Evolutionary conservation across 2,113 vertebrate genomes (phyloP), one percentile per base, ranked within the genome.

Genomic region (Plestiodon gilberti): DNA sequence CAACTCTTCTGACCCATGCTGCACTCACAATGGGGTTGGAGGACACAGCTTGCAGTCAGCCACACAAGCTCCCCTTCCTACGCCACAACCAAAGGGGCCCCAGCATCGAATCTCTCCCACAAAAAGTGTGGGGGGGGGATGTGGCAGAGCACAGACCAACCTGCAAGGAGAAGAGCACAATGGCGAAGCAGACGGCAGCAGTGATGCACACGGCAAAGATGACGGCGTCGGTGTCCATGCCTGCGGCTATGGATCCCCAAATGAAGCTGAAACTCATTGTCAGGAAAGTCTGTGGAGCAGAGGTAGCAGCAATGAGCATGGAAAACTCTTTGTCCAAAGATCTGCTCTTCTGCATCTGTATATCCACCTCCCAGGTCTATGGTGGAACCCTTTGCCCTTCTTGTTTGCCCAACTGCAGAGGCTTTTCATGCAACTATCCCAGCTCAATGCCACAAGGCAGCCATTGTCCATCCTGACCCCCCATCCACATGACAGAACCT

Each of bases 151-250:
- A 0, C 0, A 11, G 0, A 0, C 97, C 88, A 83, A 99, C 98
- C 98, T 99, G 98, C 94, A 99, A 94, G 8, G 98, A 99, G 96
- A 99, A 99, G 88, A 99, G 94, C 93, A 99, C 98, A 0, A 99
- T 98, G 0, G 98, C 98, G 92, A 99, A 99, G 97, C 98, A 99
- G 88, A 99, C 98, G 0, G 96, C 96, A 0, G 97, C 96, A 1
- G 98, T 99, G 95, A 99, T 99, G 92, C 98, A 98, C 25, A 99
- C 97, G 0, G 98, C 98, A 95, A 99, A 99, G 95, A 99, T 98
- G 93, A 99, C 98, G 0, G 98, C 97, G 4, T 99, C n/a, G n/a
- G n/a, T n/a, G n/a, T n/a, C n/a, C n/a, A n/a, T n/a, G n/a, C n/a
- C n/a, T n/a, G n/a, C n/a, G n/a, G n/a, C n/a, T n/a, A n/a, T n/a